Percentiles rank a stretch among this genome's conserved stretches.
Conservation (phyloP, 2,113 vertebrate genomes). For the Chrysemys picta region DNA sequence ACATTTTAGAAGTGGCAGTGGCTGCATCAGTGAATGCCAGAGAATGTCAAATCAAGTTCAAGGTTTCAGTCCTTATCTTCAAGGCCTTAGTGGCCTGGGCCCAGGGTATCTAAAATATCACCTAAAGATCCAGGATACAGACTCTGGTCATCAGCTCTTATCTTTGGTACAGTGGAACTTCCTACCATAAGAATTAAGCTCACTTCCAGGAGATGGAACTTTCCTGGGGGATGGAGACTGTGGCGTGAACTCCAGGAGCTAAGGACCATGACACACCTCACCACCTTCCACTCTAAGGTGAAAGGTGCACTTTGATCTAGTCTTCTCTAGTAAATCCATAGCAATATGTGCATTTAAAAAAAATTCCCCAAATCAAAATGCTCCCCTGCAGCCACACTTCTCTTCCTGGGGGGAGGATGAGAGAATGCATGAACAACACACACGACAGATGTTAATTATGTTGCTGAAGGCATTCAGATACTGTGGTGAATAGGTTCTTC, state of each 20-base stretch:
- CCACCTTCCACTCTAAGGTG: background rate
- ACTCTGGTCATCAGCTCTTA: background rate
- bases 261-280: background rate
- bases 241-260: background rate
- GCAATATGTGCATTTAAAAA: background rate
- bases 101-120: background rate
- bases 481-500: background rate
- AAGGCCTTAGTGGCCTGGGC: background rate
- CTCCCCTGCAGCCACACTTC: background rate
- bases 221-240: background rate
- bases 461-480: background rate
- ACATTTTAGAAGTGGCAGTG: background rate
- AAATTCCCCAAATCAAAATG: background rate
- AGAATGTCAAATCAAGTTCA: background rate
- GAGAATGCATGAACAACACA: background rate
- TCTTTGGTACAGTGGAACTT: background rate
- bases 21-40: background rate
- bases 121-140: background rate
- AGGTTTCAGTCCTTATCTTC: background rate
- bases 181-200: background rate
- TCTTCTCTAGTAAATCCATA: background rate
- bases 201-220: background rate
- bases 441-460: background rate
- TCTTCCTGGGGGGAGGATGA: background rate
- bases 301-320: background rate